Evolutionary conservation across 2,888 invertebrate genomes (phyloP), one percentile per base, ranked within the genome.

Genomic region (Hylaea fasciaria): DNA sequence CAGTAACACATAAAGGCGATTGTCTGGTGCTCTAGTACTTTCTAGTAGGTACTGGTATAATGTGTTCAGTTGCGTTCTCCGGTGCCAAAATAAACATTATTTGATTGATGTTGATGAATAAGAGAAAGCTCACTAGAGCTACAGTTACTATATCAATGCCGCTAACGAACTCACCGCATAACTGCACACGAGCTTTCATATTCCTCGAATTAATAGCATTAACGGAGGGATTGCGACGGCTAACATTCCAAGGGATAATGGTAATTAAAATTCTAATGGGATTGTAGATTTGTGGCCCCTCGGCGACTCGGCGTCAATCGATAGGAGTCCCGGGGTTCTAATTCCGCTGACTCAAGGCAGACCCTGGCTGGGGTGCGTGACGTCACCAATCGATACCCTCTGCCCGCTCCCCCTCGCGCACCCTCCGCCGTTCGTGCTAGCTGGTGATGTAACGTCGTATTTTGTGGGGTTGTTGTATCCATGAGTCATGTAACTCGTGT

Each of bases 341-440:
- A 60, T 64, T 47, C 49, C 57, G 60, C 64, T 58, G 65, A 58
- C 16, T 46, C 22, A 58, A 59, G 59, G 66, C 62, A 57, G 69
- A 66, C 69, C 67, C 66, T 65, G 68, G 73, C 61, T 67, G 52
- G 58, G 62, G 68, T 57, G 60, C n/a, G 70, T 82, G 81, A 82
- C 83, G 82, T 83, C 82, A 83, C 71, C 48, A 72, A 74, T 83
- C 82, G 69, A 81, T 83, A 76, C 39, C 70, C 72, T 72, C 66
- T 71, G 65, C 74, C 64, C 72, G 70, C n/a, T 39, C 32, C 43
- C 44, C 29, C 10, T 22, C 43, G 10, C 35, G 35, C 28, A 52
- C 56, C 57, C 65, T 14, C 46, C 37, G 51, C 49, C 28, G 60
- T 65, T 66, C 66, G 68, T 68, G 67, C 67, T 65, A 65, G 68